Conservation (phyloP, 2,113 vertebrate genomes). For the Lontra canadensis region DNA sequence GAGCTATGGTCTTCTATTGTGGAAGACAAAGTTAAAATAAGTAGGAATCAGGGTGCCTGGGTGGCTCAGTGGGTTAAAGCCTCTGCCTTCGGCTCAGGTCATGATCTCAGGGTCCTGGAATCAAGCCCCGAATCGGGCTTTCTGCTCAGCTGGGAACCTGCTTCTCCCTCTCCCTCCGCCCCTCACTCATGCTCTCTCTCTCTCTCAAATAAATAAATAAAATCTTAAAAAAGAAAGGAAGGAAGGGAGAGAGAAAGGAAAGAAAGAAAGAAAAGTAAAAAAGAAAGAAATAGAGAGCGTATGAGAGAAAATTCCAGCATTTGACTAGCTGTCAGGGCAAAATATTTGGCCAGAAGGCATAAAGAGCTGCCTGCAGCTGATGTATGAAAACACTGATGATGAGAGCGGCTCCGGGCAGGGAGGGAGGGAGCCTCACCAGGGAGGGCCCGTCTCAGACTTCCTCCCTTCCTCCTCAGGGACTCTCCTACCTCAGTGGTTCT, state of each 20-base stretch:
- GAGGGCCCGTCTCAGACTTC: too few species aligned
- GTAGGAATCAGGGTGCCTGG: neutral
- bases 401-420: neutral
- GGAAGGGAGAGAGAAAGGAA: neutral
- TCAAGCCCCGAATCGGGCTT: accelerated
- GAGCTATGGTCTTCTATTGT: neutral
- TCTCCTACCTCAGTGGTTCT: neutral
- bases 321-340: neutral
- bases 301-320: neutral
- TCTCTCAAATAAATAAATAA: neutral
- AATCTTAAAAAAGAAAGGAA: neutral
- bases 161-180: neutral
- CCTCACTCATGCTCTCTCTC: neutral
- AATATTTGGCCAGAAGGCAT: neutral
- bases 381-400: neutral
- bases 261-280: neutral
- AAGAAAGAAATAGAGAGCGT: neutral
- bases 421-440: neutral
- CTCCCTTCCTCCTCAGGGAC: neutral
- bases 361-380: neutral
- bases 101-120: neutral
- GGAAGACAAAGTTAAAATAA: neutral
- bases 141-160: neutral
- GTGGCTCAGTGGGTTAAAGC: neutral
- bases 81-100: neutral